These are phyloP conservation scores for Sinocyclocheilus grahami DNA, from an alignment of 2,113 vertebrate genomes.

Conservation along the genomic window DNA sequence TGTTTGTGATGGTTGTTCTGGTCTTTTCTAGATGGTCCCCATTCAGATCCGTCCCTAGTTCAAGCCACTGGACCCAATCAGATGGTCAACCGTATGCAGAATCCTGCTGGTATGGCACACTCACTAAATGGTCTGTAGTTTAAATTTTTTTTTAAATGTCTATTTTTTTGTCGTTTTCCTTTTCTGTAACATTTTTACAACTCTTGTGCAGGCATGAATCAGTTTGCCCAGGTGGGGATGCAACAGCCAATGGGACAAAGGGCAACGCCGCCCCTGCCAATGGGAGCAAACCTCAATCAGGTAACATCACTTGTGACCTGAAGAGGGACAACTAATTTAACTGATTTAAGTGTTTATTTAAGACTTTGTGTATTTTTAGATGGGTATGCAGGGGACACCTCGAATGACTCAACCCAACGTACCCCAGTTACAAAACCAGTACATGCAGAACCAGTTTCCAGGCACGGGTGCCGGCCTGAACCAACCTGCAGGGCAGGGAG, in stretches of 20 bases:
- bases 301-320: slow-evolving; percentile 67
- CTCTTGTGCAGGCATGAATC: slow-evolving; percentile 83
- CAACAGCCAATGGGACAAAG: slow-evolving; percentile 82
- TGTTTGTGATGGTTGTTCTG: slow-evolving; percentile 9
- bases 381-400: too few relatives aligned
- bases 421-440: too few relatives aligned
- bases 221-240: slow-evolving; percentile 89
- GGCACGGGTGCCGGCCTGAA: too few relatives aligned
- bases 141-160: not conserved
- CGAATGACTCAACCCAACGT: too few relatives aligned
- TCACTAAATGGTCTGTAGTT: slow-evolving; percentile 22
- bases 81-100: slow-evolving; percentile 91
- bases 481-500: too few relatives aligned
- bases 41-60: slow-evolving; percentile 85
- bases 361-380: too few relatives aligned
- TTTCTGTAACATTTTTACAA: not conserved
- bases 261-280: slow-evolving; percentile 86
- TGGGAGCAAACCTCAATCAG: slow-evolving; percentile 87
- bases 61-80: slow-evolving; percentile 87
- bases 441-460: too few relatives aligned
- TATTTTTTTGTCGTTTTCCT: not conserved
- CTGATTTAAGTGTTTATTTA: too few relatives aligned
- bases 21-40: slow-evolving; percentile 84
- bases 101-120: slow-evolving; percentile 80
- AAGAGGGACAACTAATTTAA: not conserved